A percentile compares a stretch with the other conserved stretches of the same genome.
phyloP scores from a whole-genome alignment of 2,888 invertebrate species.

The Iphiclides podalirius region DNA sequence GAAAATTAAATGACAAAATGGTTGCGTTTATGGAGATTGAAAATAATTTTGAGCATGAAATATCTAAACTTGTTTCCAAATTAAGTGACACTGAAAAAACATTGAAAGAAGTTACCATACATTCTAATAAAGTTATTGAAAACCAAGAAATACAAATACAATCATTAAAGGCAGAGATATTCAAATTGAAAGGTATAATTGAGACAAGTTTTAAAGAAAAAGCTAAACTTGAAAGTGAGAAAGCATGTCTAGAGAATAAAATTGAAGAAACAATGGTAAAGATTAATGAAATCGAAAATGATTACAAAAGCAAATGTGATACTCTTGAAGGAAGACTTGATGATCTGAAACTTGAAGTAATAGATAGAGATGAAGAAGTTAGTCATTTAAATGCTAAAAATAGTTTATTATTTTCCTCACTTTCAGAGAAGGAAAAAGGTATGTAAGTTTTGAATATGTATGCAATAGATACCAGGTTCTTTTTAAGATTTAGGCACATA shows the following conservation, averaged over 20 bases:
- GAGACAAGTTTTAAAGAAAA: constrained; percentile 32
- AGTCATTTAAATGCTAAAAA: constrained; percentile 25
- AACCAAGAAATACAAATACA: constrained; percentile 37
- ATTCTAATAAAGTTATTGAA: constrained; percentile 32
- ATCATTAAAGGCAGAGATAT: constrained; percentile 37
- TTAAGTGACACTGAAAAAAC: constrained; percentile 41
- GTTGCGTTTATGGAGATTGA: constrained; percentile 38
- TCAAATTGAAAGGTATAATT: constrained; percentile 33
- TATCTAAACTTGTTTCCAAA: constrained; percentile 39
- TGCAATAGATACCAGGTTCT: no score
- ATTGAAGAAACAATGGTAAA: constrained; percentile 35
- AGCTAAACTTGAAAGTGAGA: constrained; percentile 34
- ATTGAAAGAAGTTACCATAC: constrained; percentile 36
- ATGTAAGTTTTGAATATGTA: not conserved
- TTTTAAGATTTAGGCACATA: no score
- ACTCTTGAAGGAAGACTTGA: constrained; percentile 33
- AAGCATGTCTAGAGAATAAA: constrained; percentile 33
- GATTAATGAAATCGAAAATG: constrained; percentile 41
- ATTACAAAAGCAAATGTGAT: constrained; percentile 40
- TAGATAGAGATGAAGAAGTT: constrained; percentile 31
- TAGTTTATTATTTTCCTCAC: not conserved
- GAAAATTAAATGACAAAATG: constrained; percentile 38
- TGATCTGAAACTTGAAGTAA: constrained; percentile 38
- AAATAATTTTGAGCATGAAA: constrained; percentile 39
- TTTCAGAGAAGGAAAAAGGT: constrained; percentile 18